Evolutionary conservation across 2,113 vertebrate species (phyloP), one percentile per base, ranked within the genome.

Genomic region (Phrynocephalus versicolor): DNA sequence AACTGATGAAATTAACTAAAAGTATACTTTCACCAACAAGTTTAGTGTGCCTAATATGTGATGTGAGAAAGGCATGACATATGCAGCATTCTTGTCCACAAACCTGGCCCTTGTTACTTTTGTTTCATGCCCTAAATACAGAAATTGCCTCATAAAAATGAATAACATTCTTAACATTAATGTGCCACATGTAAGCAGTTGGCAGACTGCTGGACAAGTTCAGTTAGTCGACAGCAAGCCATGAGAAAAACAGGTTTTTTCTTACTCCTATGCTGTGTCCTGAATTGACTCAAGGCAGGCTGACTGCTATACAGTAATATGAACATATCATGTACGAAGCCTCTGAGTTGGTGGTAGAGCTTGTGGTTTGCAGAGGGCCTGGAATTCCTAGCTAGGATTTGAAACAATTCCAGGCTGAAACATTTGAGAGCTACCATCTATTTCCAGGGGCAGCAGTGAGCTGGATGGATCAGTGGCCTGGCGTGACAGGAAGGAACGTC

Each of bases 11-110:
- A 89, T 85, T 89, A 74, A 67, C 62, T 79, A 6, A 6, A 88
- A 90, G 51, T 86, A 18, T 37, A 73, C 33, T 93, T 90, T 1
- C 25, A 84, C 21, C 15, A 80, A 4, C 30, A 77, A 62, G 81
- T 69, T 79, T 57, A 84, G 27, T 58, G 35, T 62, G 18, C 88
- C 23, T 87, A 55, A 30, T 23, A 45, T 64, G 35, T 80, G 58
- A 25, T 77, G 35, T 1, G 6, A 71, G 14, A 23, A 80, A 33
- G 72, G 23, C 0, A 19, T 16, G 39, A 89, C 90, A 13, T 2
- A 60, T 60, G 83, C 4, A 79, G 15, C 60, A 76, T 41, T 74
- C 69, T 69, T 72, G 27, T 80, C 23, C 45, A 57, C 41, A 25
- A 73, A 80, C 77, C 19, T 71, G 62, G 18, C 2, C 1, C 25